A percentile compares a stretch with the other conserved stretches of the same genome.
phyloP scores from a whole-genome alignment of 2,113 vertebrate species.

The Malurus cyaneus region DNA sequence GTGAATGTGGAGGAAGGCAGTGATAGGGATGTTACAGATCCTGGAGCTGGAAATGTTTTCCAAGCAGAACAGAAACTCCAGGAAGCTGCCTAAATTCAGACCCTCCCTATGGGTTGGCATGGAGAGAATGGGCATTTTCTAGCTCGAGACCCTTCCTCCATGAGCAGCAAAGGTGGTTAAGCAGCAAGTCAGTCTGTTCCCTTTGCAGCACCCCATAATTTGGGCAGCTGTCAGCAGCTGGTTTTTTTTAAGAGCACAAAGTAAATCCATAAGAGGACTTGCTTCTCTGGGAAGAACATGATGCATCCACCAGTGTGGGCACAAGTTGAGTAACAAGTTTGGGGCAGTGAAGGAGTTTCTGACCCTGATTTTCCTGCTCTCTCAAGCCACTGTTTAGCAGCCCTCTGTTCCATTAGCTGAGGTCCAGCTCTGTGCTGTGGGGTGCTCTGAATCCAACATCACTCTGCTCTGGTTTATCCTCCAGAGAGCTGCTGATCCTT shows the following conservation, averaged over 20 bases:
- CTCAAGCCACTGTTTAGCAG: neutral
- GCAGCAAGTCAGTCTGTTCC: neutral
- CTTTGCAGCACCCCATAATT: neutral
- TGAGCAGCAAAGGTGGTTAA: neutral
- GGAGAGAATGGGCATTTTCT: neutral
- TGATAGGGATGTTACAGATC: neutral
- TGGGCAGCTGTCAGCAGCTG: neutral
- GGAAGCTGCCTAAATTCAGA: neutral
- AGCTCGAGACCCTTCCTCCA: rapidly evolving
- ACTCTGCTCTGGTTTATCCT: neutral
- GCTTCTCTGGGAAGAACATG: neutral
- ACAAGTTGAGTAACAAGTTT: neutral
- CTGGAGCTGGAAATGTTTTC: neutral
- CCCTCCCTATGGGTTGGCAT: neutral
- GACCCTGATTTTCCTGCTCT: neutral
- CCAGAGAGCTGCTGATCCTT: neutral
- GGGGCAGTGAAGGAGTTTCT: neutral
- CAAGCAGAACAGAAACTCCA: neutral
- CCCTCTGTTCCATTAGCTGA: neutral
- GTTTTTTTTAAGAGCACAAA: neutral
- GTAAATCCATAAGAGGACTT: neutral
- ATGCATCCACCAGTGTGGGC: neutral
- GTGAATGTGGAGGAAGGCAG: neutral
- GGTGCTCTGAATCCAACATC: neutral
- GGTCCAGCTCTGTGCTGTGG: neutral